Conservation (phyloP, 2,888 invertebrate genomes). For the Cinara cedri region DNA sequence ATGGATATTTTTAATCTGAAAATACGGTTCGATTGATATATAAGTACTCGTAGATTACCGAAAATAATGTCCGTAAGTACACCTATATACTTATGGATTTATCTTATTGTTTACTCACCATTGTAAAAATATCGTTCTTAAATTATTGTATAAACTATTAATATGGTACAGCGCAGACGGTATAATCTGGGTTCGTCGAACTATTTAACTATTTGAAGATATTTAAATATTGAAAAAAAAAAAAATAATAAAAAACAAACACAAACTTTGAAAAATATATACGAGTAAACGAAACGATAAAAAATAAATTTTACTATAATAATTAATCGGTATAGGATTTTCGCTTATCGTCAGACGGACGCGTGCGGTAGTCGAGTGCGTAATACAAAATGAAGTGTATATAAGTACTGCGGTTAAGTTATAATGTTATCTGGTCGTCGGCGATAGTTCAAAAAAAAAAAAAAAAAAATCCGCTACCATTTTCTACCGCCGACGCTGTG, state of each 20-base stretch:
- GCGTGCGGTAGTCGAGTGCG: constrained; percentile 24
- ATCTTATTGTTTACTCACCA: no score
- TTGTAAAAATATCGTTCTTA: no score
- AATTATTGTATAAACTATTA: no score
- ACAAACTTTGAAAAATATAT: neutral
- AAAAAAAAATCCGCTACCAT: constrained; percentile 10
- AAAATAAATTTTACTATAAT: neutral
- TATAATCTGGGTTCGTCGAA: no score
- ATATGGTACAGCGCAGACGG: no score
- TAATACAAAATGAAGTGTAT: constrained; percentile 11
- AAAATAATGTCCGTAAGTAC: no score
- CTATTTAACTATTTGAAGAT: no score
- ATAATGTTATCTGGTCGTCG: neutral
- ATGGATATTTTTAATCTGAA: no score
- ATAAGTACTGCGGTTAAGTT: constrained; percentile 15
- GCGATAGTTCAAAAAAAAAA: constrained; percentile 12
- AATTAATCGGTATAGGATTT: neutral
- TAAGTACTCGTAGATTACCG: no score
- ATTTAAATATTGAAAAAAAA: neutral
- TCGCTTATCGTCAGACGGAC: neutral
- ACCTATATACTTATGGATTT: no score
- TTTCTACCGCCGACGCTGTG: neutral
- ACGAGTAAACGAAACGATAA: neutral
- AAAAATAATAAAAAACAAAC: neutral
- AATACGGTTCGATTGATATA: no score